Conservation (phyloP, 2,888 invertebrate genomes). For the Rosalia funebris region DNA sequence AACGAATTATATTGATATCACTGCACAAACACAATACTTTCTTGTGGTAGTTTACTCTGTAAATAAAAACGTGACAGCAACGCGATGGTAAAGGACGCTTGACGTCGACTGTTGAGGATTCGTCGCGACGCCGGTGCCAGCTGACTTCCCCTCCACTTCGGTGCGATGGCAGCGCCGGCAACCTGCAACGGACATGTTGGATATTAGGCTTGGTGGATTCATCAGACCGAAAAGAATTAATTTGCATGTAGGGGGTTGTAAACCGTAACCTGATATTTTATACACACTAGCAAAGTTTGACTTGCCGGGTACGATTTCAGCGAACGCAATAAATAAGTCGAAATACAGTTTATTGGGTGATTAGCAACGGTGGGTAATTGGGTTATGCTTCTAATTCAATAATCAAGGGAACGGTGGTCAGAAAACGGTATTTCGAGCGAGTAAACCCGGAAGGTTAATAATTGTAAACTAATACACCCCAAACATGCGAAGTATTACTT, state of each 20-base stretch:
- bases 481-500: neutral
- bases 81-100: slow-evolving; percentile 61
- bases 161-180: slow-evolving; percentile 60
- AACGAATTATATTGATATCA: slow-evolving; percentile 35
- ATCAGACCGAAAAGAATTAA: slow-evolving; percentile 55
- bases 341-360: neutral
- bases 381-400: neutral
- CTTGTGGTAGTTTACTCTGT: slow-evolving; percentile 8
- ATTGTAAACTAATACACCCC: neutral
- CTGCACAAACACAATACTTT: slow-evolving; percentile 39
- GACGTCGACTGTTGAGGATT: slow-evolving; percentile 69
- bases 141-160: slow-evolving; percentile 58
- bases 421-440: neutral
- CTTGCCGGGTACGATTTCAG: neutral
- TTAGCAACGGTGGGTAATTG: neutral
- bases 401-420: neutral
- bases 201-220: slow-evolving; percentile 51
- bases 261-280: slow-evolving; percentile 23
- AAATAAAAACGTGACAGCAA: slow-evolving; percentile 20
- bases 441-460: neutral
- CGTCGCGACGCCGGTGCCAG: slow-evolving; percentile 67
- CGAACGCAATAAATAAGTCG: neutral
- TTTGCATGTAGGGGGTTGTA: slow-evolving; percentile 51
- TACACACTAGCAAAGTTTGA: neutral
- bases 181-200: slow-evolving; percentile 62